Base-by-base conservation (phyloP, 2,797 vertebrate species). In the Aythya fuligula region DNA sequence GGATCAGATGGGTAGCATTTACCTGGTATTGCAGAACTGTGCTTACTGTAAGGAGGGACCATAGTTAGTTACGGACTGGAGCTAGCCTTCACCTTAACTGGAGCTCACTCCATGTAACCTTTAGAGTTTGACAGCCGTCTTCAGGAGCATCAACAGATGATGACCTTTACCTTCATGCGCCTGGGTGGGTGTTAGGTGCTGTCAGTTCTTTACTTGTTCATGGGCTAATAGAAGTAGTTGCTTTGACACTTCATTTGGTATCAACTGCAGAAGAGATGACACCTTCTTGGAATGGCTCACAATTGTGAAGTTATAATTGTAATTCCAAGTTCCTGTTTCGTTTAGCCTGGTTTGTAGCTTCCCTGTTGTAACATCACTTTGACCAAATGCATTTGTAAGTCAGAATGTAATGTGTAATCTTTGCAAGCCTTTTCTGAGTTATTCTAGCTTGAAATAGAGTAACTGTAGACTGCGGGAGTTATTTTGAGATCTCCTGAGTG, bases 401-500 rank as follows among this genome's bases (percentile, higher is more conserved):
- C 7, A 30, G 25, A 20, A 21, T 30, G 20, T 84, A 45, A 54
- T 61, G 56, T 47, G 39, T 56, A 51, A 30, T 47, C 8, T 84
- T 62, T 66, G 72, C 62, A 49, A 84, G 54, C 28, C 79, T 84
- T 90, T 91, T 81, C 54, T 86, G 28, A 71, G 34, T 94, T 95
- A 16, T 89, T 94, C 54, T 78, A 28, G 32, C 73, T 78, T 81
- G 76, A 86, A 94, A 69, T n/a, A 65, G 57, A 74, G 49, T 91
- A 93, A 85, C 84, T 89, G 41, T 77, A 66, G 65, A 7, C 82
- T 20, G 7, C n/a, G 32, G 34, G 41, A 81, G 93, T 94, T 96
- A 96, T 94, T 96, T 93, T 95, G 73, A 85, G 76, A 90, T 90
- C 90, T 85, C 85, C 82, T 75, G 60, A 78, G 73, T 72, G 82